Evolutionary conservation across 1,140 invertebrate genomes (phyloP).

Genomic region (Drosophila pachea): DNA sequence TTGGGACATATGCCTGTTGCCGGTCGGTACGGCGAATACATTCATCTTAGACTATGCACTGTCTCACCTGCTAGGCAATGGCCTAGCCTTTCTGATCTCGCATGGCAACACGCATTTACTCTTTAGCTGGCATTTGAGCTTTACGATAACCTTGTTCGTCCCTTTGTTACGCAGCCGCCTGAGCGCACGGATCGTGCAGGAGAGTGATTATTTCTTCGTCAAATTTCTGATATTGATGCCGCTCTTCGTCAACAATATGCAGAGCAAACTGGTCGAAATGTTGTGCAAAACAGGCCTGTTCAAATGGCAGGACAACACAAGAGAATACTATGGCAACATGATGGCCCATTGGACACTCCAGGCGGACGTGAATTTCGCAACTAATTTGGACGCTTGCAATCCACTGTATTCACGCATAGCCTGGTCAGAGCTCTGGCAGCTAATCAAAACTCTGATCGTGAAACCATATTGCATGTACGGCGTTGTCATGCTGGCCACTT

Average conservation of each 20-base stretch:
- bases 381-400: conserved; percentile 68
- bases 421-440: conserved; percentile 65
- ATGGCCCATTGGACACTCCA: conserved; percentile 69
- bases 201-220: conserved; percentile 59
- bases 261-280: conserved; percentile 57
- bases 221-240: conserved; percentile 60
- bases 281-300: conserved; percentile 54
- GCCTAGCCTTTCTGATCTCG: conserved; percentile 66
- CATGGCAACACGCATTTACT: conserved; percentile 66
- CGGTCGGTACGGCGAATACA: conserved; percentile 43
- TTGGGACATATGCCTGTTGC: conserved; percentile 51
- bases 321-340: conserved; percentile 59
- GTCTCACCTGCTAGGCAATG: conserved; percentile 66
- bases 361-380: conserved; percentile 64
- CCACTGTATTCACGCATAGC: conserved; percentile 60
- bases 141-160: conserved; percentile 56
- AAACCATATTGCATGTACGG: conserved; percentile 77
- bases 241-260: conserved; percentile 61
- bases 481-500: conserved; percentile 75
- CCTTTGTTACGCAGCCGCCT: conserved; percentile 44
- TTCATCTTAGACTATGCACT: conserved; percentile 69
- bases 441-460: conserved; percentile 71
- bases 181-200: conserved; percentile 33
- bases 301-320: conserved; percentile 41
- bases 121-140: conserved; percentile 64